These are phyloP conservation scores for Microplitis manilae DNA, from an alignment of 2,888 invertebrate genomes.

Conservation along the genomic window DNA sequence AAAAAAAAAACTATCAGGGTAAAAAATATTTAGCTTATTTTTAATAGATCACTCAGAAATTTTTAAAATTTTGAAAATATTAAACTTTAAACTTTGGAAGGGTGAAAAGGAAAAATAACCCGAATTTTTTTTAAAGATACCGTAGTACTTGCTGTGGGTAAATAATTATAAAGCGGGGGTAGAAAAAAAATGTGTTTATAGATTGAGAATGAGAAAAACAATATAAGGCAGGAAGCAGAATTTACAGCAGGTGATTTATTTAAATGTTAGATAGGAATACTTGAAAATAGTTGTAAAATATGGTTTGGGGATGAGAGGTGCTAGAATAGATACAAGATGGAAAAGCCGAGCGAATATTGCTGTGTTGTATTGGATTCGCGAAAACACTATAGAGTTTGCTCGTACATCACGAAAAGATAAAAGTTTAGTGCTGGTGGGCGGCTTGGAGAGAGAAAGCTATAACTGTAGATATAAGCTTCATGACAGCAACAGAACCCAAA, in stretches of 20 bases:
- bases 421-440: constrained; percentile 48
- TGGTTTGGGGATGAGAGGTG: constrained; percentile 46
- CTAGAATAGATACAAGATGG: constrained; percentile 31
- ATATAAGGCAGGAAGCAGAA: neutral
- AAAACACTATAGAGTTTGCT: constrained; percentile 48
- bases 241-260: constrained; percentile 42
- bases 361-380: constrained; percentile 48
- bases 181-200: no score
- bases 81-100: no score
- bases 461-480: constrained; percentile 43
- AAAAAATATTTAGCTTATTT: no score
- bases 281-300: constrained; percentile 52
- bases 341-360: constrained; percentile 46
- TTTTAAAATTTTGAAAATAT: no score
- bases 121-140: no score
- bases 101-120: no score
- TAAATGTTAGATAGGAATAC: constrained; percentile 46
- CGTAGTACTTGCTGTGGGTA: no score
- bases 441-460: constrained; percentile 26
- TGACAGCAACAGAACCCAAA: constrained; percentile 40
- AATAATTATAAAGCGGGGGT: no score
- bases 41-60: no score
- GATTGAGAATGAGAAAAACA: neutral
- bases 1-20: no score
- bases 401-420: constrained; percentile 55